Conservation (phyloP, 2,113 vertebrate genomes). For the Zosterops hypoxanthus region DNA sequence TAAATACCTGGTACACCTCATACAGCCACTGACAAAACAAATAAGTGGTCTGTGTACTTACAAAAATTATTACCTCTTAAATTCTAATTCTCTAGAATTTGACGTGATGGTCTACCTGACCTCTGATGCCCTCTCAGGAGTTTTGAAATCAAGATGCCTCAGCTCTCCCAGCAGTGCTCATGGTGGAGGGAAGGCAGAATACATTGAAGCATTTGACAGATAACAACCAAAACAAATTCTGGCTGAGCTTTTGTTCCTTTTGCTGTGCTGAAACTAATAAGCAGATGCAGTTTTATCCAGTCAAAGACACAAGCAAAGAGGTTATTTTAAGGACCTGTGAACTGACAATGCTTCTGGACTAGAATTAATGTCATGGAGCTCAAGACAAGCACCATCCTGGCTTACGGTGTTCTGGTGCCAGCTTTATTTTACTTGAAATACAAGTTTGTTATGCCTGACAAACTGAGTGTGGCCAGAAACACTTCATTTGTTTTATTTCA, state of each 20-base stretch:
- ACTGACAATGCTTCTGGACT: background rate
- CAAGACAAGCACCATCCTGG: background rate
- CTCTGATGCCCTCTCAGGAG: background rate
- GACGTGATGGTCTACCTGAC: background rate
- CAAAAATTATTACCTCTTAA: background rate
- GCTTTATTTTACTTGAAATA: background rate
- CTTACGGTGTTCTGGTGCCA: background rate
- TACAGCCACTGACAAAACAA: background rate
- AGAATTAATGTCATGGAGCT: background rate
- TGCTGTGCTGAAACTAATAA: background rate
- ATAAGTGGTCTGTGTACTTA: background rate
- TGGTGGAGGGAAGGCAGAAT: background rate
- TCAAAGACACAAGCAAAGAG: background rate
- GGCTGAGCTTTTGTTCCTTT: background rate
- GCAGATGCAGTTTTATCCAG: background rate
- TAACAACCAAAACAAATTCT: background rate
- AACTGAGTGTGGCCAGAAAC: background rate
- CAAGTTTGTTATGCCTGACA: slow-evolving; percentile 4
- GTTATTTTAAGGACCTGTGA: background rate
- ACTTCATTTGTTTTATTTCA: background rate
- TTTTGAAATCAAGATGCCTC: background rate
- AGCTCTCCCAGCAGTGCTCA: background rate
- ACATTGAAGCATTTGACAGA: background rate
- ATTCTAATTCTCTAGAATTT: background rate
- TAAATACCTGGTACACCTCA: background rate